Evolutionary conservation across 2,113 vertebrate genomes (phyloP), one percentile per base, ranked within the genome.

Genomic region (Butorides virescens): DNA sequence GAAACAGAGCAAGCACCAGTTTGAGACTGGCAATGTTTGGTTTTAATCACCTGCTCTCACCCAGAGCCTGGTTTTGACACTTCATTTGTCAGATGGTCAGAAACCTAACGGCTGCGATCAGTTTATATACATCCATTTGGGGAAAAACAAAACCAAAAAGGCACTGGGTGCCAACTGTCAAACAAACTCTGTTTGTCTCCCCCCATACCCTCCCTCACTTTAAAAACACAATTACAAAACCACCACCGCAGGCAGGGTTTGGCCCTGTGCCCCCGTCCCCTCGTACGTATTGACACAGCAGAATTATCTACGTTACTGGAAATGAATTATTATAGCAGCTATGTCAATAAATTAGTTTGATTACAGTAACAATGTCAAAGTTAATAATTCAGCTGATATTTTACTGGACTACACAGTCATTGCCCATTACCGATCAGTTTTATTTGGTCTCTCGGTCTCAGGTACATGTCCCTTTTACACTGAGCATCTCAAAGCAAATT

Each of bases 101-200:
- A 65, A 20, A 8, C 16, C 22, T 5, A 0, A 2, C 0, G 7
- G 34, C 42, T 63, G 15, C 8, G 1, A 5, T 5, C 47, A 0
- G 16, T 4, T n/a, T 37, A 3, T 7, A 2, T 34, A 0, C 18
- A 2, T 8, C 4, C 4, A 8, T 11, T 1, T 1, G n/a, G 17
- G 39, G 6, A 4, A 16, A 50, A 68, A 56, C 37, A 27, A 16
- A 34, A 5, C 5, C 32, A 2, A 19, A 12, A 10, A 20, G 30
- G 16, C 18, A 0, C 20, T 0, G 44, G 21, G 21, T 72, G 59
- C 65, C n/a, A n/a, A 29, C 7, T 5, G 9, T 25, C 32, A 8
- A 3, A 14, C 5, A 12, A 44, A 2, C 30, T 22, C 22, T 10
- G 14, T 36, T 21, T 18, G 25, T 23, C 22, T 27, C 10, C n/a